A percentile compares a stretch with the other conserved stretches of the same genome.
Conservation (phyloP, 2,113 vertebrate species). For the Limanda limanda region DNA sequence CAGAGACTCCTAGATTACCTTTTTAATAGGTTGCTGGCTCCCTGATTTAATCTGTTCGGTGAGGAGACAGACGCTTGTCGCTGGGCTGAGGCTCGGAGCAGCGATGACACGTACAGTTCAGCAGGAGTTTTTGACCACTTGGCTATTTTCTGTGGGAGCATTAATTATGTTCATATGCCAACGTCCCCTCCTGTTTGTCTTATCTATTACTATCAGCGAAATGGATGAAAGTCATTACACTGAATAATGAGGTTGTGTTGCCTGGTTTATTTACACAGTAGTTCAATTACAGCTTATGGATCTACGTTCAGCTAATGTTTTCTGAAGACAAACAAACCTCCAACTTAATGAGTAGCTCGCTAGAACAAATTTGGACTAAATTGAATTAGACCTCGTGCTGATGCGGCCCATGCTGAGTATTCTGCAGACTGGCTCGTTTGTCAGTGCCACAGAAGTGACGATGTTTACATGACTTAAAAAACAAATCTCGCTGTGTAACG, state of each 20-base stretch:
- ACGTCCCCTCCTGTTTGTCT: conserved; percentile 45
- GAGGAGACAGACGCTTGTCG: conserved; percentile 19
- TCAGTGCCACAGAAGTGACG: conserved; percentile 67
- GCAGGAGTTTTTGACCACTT: conserved; percentile 54
- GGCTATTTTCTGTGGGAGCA: conserved; percentile 38
- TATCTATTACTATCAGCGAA: conserved; percentile 57
- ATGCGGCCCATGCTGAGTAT: conserved; percentile 47
- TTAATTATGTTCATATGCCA: conserved; percentile 65
- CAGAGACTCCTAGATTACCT: conserved; percentile 34
- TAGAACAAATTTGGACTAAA: conserved; percentile 69
- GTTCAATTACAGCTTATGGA: conserved; percentile 69
- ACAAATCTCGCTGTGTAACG: conserved; percentile 39
- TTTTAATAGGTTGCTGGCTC: conserved; percentile 50
- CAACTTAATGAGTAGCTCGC: conserved; percentile 67
- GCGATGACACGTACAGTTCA: conserved; percentile 39
- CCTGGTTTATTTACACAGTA: conserved; percentile 64
- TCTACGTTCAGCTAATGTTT: conserved; percentile 65
- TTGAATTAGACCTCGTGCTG: conserved; percentile 65
- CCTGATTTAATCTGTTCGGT: conserved; percentile 43
- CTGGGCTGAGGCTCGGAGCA: conserved; percentile 12
- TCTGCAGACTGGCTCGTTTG: conserved; percentile 38
- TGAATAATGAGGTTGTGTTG: conserved; percentile 65
- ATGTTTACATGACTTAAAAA: conserved; percentile 60
- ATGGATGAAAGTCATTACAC: conserved; percentile 68
- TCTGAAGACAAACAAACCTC: conserved; percentile 72